Percentiles rank a stretch among this genome's conserved stretches.
phyloP scores from a whole-genome alignment of 2,888 invertebrate genomes.

The Stenichneumon culpator region DNA sequence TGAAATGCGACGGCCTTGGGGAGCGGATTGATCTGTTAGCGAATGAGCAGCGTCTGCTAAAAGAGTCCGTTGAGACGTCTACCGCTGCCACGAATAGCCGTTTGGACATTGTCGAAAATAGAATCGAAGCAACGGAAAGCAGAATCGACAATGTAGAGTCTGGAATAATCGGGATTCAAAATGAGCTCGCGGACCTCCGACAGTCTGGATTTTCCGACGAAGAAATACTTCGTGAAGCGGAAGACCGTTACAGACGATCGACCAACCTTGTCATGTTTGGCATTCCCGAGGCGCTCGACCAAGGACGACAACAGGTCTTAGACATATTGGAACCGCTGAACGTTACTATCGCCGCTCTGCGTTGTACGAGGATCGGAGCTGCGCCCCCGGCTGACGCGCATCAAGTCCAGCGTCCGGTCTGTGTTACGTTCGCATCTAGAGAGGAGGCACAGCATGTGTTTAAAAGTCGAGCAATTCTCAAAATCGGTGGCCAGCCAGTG shows the following conservation, averaged over 20 bases:
- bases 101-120: not conserved
- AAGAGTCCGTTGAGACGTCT: not conserved
- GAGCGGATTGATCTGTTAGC: not conserved
- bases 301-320: not conserved
- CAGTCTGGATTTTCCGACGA: not conserved
- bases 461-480: not conserved
- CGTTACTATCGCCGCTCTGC: not conserved
- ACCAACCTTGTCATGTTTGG: not conserved
- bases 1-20: conserved; percentile 1
- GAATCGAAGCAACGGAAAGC: not conserved
- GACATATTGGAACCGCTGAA: not conserved
- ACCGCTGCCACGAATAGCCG: not conserved
- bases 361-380: not conserved
- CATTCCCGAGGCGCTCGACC: not conserved
- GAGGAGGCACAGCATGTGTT: not conserved
- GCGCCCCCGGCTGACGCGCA: not conserved
- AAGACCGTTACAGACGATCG: not conserved
- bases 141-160: not conserved
- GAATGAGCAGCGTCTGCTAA: not conserved
- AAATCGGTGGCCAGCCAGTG: not conserved
- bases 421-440: not conserved
- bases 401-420: not conserved
- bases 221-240: not conserved
- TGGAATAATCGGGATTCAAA: not conserved
- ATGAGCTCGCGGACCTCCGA: not conserved